Evolutionary conservation across 2,113 vertebrate species (phyloP), one percentile per base, ranked within the genome.

Genomic region (Ctenomys sociabilis): DNA sequence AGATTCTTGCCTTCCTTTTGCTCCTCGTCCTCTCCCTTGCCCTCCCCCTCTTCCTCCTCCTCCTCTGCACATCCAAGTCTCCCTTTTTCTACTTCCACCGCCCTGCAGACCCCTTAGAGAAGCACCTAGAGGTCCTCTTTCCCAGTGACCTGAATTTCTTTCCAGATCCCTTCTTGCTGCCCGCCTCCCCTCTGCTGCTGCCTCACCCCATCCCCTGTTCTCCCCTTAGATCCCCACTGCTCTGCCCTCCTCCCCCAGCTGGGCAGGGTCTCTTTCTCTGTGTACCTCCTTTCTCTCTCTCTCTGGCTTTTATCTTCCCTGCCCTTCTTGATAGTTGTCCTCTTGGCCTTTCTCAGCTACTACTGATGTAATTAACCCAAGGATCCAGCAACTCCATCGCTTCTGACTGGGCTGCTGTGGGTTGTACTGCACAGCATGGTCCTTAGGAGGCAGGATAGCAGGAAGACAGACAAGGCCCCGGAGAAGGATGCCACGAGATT

Each of bases 311-410:
- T 85, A 73, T 85, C 70, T 77, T 96, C 85, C 68, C 43, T 30
- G 85, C 10, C 28, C 64, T 90, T 88, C 88, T 94, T 49, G 88
- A 70, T 90, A 92, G 32, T 73, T 88, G 66, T 81, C 75, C 66
- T 86, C 63, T 90, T 83, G 89, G 91, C 81, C 77, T 97, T 96
- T 97, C 85, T 95, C 35, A 28, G 61, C 40, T 59, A 16, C 59
- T 90, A n/a, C 28, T 30, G 78, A 64, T 75, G 70, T 90, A 22
- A 89, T 87, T 95, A 52, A 91, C 91, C 88, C 32, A 59, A 94
- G 24, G 12, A 35, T 64, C 85, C 72, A 72, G 45, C 52, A 57
- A 81, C 37, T 75, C 63, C 24, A 24, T 45, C 77, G 88, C 85
- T 54, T 88, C 94, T 73, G 85, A 81, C 83, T 85, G 77, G 35